Conservation (phyloP, 2,113 vertebrate species). For the Neoarius graeffei region DNA sequence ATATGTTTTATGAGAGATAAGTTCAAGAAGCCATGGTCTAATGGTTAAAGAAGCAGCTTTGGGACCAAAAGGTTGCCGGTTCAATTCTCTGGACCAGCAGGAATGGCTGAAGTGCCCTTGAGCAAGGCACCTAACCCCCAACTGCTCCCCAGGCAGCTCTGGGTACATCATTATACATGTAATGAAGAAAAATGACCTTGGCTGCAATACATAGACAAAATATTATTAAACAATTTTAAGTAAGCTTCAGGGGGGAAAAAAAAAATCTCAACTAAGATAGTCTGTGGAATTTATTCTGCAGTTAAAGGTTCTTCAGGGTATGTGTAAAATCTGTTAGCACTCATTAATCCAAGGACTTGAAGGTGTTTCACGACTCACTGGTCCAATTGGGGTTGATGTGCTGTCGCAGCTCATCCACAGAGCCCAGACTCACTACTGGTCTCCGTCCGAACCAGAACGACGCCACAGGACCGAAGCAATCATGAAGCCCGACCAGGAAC, state of each 20-base stretch:
- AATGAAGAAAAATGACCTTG: background rate
- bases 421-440: constrained; percentile 90
- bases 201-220: background rate
- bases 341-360: background rate
- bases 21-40: too few species aligned
- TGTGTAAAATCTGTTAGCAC: background rate
- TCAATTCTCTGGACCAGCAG: too few species aligned
- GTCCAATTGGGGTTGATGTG: constrained; percentile 91
- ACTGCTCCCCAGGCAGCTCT: too few species aligned
- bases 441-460: constrained; percentile 95
- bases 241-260: background rate
- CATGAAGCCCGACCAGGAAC: constrained; percentile 87
- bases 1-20: background rate
- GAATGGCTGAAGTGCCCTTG: too few species aligned
- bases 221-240: background rate
- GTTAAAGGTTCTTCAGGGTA: background rate
- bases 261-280: background rate
- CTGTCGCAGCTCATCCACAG: constrained; percentile 81
- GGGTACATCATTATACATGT: too few species aligned
- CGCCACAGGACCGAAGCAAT: constrained; percentile 84
- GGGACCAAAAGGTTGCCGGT: too few species aligned
- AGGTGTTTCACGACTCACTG: constrained; percentile 71
- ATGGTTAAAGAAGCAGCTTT: too few species aligned
- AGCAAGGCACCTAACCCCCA: too few species aligned
- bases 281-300: background rate